These are phyloP conservation scores for Oncopodura yosiiana DNA, from an alignment of 1,140 invertebrate species.

Conservation along the genomic window DNA sequence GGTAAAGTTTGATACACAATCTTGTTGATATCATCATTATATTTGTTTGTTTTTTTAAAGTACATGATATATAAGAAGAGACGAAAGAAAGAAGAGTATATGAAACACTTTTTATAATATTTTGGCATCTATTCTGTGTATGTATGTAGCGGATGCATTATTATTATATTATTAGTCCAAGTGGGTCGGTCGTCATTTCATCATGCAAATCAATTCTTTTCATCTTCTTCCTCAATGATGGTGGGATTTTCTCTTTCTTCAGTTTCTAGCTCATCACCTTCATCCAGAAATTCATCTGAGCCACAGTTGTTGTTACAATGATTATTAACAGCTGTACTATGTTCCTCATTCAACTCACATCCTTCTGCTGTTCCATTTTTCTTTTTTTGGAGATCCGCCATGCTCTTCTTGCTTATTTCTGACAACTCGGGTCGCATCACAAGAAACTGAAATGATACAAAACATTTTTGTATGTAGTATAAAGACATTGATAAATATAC, in stretches of 20 bases:
- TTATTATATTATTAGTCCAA: too few species aligned
- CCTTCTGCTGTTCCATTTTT: constrained; percentile 11
- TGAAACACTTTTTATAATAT: too few species aligned
- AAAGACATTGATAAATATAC: constrained; percentile 3
- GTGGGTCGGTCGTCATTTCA: too few species aligned
- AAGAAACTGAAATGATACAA: constrained; percentile 23
- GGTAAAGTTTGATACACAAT: too few species aligned
- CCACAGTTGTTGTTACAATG: background rate
- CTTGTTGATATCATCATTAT: too few species aligned
- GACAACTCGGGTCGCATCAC: constrained; percentile 34
- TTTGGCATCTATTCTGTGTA: too few species aligned
- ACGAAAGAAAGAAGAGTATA: too few species aligned
- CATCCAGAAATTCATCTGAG: background rate
- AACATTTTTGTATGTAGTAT: background rate
- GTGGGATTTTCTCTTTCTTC: constrained; percentile 27
- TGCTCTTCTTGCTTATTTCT: constrained; percentile 17
- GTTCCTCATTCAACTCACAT: background rate
- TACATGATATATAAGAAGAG: too few species aligned
- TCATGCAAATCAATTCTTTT: constrained; percentile 17
- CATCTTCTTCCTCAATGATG: constrained; percentile 32
- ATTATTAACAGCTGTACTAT: background rate
- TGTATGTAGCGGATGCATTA: too few species aligned
- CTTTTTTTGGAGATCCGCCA: constrained; percentile 15
- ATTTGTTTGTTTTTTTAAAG: too few species aligned
- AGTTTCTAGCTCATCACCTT: constrained; percentile 2